Evolutionary conservation across 2,888 invertebrate genomes (phyloP), one percentile per base, ranked within the genome.

Genomic region (Nezara viridula): DNA sequence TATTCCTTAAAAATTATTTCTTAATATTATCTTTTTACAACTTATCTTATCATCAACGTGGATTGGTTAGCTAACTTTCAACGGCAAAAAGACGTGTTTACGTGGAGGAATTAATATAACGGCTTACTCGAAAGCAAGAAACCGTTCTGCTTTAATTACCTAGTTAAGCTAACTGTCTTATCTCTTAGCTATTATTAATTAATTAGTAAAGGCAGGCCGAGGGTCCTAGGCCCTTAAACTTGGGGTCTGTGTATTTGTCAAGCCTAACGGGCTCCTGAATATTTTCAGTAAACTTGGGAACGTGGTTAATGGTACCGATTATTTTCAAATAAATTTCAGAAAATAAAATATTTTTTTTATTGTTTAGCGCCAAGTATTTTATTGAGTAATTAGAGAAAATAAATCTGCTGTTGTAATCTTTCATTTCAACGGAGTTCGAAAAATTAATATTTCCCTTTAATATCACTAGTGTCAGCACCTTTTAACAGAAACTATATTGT

Each of bases 171-270:
- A 47, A 44, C 81, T n/a, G 44, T 44, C 44, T 44, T 81, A 81
- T 81, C 81, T 81, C 81, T 44, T 81, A 44, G 44, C n/a, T 81
- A 81, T 81, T 81, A n/a, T 12, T 81, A 81, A 81, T 81, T 81
- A 81, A 81, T 81, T 81, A 44, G 12, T 6, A 73, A 32, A 32
- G 1, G 32, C 4, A 14, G n/a, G 37, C 32, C 19, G 16, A 37
- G 37, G 19, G 32, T 27, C 66, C 66, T 73, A 0, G 14, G 60
- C 1, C 60, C 27, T 60, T 27, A 27, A 32, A 7, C 32, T 73
- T 32, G 4, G 66, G 37, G 32, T 73, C 12, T 27, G 27, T 66
- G 3, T 66, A 73, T 73, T 73, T 73, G 66, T 73, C 66, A 73
- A 37, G 4, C 37, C 32, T 6, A 19, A 9, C 24, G 5, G 19